A percentile compares a stretch with the other conserved stretches of the same genome.
Evolutionary conservation across 2,888 invertebrate species (phyloP).

Genomic region (Abscondita cerata): DNA sequence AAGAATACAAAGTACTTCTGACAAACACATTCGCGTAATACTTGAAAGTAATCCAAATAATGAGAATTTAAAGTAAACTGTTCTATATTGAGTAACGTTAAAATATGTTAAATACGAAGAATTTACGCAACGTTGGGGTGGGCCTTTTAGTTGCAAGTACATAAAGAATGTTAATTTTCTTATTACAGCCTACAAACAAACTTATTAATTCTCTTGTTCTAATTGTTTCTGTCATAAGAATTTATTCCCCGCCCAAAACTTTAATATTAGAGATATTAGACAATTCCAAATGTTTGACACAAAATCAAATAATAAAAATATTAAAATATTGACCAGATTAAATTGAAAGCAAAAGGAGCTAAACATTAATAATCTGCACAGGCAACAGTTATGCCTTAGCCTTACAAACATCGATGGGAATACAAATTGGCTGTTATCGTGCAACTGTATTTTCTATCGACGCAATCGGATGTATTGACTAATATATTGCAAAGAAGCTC

Average conservation of each 20-base stretch:
- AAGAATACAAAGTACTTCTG: neutral
- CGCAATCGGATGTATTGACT: slow-evolving; percentile 33
- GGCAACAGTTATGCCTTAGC: slow-evolving; percentile 23
- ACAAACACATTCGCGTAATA: neutral
- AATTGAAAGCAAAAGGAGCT: slow-evolving; percentile 27
- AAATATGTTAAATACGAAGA: slow-evolving; percentile 9
- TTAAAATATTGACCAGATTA: slow-evolving; percentile 18
- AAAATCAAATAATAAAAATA: neutral
- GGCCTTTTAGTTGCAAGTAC: neutral
- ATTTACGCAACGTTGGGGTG: slow-evolving; percentile 2
- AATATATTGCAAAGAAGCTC: slow-evolving; percentile 34
- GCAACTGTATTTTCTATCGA: slow-evolving; percentile 33
- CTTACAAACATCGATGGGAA: slow-evolving; percentile 27
- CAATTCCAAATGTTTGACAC: no score
- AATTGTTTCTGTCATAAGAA: no score
- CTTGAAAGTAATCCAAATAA: slow-evolving; percentile 19
- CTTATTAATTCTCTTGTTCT: no score
- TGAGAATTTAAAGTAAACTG: slow-evolving; percentile 14
- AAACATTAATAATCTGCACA: slow-evolving; percentile 33
- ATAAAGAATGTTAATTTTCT: neutral
- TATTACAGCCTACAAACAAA: no score
- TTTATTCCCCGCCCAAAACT: no score
- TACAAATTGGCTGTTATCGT: slow-evolving; percentile 31
- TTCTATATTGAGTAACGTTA: slow-evolving; percentile 11
- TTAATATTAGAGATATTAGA: no score